Conservation (phyloP, 2,797 vertebrate species). For the Prunella strophiata region DNA sequence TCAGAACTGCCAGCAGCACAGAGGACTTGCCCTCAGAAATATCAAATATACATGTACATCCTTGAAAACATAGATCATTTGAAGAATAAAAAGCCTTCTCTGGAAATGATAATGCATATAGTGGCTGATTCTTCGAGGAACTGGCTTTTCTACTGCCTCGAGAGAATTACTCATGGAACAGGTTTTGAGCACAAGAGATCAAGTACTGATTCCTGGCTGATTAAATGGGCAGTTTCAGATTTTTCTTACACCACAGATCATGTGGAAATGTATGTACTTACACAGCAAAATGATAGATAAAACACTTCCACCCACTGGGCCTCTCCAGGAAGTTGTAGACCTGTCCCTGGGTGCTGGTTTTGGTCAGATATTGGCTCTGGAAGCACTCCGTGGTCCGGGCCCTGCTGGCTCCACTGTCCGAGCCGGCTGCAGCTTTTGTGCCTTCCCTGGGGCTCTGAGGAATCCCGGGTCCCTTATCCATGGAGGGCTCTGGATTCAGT, state of each 20-base stretch:
- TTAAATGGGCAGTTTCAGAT: neutral
- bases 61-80: neutral
- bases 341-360: slow-evolving; percentile 89
- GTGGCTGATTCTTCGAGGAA: neutral
- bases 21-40: neutral
- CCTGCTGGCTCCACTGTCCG: neutral
- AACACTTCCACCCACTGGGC: slow-evolving; percentile 88
- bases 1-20: neutral
- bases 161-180: neutral
- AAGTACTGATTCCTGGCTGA: neutral
- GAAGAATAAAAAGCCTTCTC: neutral
- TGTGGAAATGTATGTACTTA: slow-evolving; percentile 77
- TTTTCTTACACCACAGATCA: neutral
- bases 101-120: neutral
- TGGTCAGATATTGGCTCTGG: slow-evolving; percentile 78
- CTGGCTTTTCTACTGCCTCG: neutral
- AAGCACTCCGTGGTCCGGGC: slow-evolving; percentile 70
- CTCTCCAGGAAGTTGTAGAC: slow-evolving; percentile 95
- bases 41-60: neutral
- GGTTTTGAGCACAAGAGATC: neutral
- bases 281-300: slow-evolving; percentile 92
- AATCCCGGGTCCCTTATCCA: slow-evolving; percentile 83
- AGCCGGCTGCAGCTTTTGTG: slow-evolving; percentile 70
- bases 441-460: slow-evolving; percentile 53
- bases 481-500: slow-evolving; percentile 74